These are phyloP conservation scores for Zalophus californianus DNA, from an alignment of 2,797 vertebrate species.

Conservation along the genomic window DNA sequence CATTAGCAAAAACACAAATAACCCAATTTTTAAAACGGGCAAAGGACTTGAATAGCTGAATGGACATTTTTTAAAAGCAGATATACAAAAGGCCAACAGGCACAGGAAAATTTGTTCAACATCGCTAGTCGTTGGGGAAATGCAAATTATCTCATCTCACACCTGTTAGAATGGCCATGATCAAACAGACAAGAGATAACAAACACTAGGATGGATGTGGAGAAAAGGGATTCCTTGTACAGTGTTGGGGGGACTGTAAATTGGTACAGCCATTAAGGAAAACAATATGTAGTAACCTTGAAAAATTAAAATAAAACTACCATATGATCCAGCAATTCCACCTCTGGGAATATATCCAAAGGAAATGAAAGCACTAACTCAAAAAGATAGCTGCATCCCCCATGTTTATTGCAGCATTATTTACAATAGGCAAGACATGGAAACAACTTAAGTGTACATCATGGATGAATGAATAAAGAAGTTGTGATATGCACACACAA, in stretches of 20 bases:
- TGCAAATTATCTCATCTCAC: not conserved
- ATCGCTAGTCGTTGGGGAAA: not conserved
- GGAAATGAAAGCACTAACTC: not conserved
- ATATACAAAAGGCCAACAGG: not conserved
- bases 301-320: not conserved
- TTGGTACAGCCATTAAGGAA: not conserved
- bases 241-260: not conserved
- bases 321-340: not conserved
- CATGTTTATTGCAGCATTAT: not conserved
- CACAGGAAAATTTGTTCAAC: not conserved
- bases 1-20: not conserved
- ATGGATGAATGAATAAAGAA: not conserved
- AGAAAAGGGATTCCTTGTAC: not conserved
- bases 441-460: not conserved
- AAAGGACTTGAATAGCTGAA: not conserved
- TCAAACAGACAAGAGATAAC: not conserved
- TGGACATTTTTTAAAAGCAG: not conserved
- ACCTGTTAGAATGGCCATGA: not conserved
- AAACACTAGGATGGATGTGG: not conserved
- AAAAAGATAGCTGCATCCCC: not conserved
- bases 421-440: not conserved
- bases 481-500: not conserved
- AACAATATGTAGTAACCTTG: not conserved
- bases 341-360: not conserved
- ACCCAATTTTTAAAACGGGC: not conserved